A percentile compares a stretch with the other conserved stretches of the same genome.
phyloP scores from a whole-genome alignment of 1,140 invertebrate genomes.

The Drosophila rhopaloa region DNA sequence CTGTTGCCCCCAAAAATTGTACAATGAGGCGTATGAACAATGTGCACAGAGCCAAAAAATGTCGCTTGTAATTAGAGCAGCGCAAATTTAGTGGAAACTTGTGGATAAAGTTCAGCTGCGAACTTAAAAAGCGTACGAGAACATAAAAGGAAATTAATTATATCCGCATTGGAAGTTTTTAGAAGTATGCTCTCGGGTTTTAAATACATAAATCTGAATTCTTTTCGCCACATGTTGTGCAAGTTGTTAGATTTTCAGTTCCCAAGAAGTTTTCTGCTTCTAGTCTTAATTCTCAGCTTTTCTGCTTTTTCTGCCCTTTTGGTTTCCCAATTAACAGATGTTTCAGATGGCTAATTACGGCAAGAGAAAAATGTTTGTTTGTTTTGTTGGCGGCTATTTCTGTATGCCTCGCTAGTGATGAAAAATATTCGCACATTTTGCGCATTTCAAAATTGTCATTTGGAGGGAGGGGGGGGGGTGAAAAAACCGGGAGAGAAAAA shows the following conservation, averaged over 20 bases:
- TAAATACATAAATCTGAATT: slow-evolving; percentile 12
- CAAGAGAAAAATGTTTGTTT: slow-evolving; percentile 36
- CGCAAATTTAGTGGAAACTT: slow-evolving; percentile 49
- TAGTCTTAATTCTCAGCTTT: slow-evolving; percentile 20
- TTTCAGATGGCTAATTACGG: slow-evolving; percentile 56
- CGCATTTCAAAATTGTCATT: slow-evolving; percentile 65
- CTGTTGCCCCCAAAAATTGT: slow-evolving; percentile 51
- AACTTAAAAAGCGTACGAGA: neutral
- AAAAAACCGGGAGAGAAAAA: too few relatives aligned
- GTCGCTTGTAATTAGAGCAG: slow-evolving; percentile 46
- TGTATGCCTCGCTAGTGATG: slow-evolving; percentile 16
- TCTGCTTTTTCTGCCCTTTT: slow-evolving; percentile 11
- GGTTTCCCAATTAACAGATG: slow-evolving; percentile 46
- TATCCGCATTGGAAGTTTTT: slow-evolving; percentile 5
- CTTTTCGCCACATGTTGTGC: slow-evolving; percentile 10
- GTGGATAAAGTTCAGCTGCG: slow-evolving; percentile 7
- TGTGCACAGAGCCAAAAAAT: slow-evolving; percentile 48
- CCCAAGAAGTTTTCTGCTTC: slow-evolving; percentile 18
- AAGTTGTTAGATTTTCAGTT: slow-evolving; percentile 13
- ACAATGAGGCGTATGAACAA: slow-evolving; percentile 61
- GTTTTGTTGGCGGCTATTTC: slow-evolving; percentile 36
- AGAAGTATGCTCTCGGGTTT: neutral
- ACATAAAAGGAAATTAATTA: slow-evolving; percentile 10
- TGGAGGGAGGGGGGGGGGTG: too few relatives aligned
- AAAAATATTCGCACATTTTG: slow-evolving; percentile 39